Base-by-base conservation (phyloP, 2,888 invertebrate genomes). In the Halocaridina rubra region DNA sequence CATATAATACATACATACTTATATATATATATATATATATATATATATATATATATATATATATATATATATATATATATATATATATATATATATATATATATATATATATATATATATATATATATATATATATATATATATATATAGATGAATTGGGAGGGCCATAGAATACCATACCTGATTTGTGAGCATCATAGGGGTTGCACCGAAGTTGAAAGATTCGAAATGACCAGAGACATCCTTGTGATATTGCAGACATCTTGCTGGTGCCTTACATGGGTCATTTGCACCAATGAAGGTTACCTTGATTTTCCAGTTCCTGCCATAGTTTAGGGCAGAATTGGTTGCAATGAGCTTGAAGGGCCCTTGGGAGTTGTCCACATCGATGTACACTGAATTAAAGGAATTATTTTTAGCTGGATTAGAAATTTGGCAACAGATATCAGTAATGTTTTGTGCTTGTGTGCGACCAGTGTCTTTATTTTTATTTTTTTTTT, bases 231-330 rank as follows among this genome's bases (percentile, higher is more conserved):
- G 3, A 7, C 86, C 86, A 2, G 80, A 59, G 4, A 80, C 57
- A 0, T 79, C 67, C 67, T 53, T 80, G 29, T 39, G 71, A 78
- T 84, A 86, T 78, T 86, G 86, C 3, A 86, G 78, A 59, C 86
- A 86, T 4, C 78, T 46, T n/a, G 24, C 8, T 3, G 86, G 86
- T 3, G 86, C 84, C 80, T 80, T 80, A 27, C 75, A 69, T 13
- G 84, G 80, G 57, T 80, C 72, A 19, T 57, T 22, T 3, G 30
- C 64, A 0, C 57, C 61, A 2, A 86, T 64, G 67, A 80, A 86
- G 5, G 78, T 78, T 0, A 86, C 80, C 53, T 80, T 80, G 39
- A 84, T 80, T 64, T 86, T 86, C 86, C 86, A 86, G 32, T 30
- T 24, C 10, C 86, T 39, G 8, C 16, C 24, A 10, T 30, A 76